phyloP scores from a whole-genome alignment of 2,888 invertebrate species.

The Hypsopygia costalis region DNA sequence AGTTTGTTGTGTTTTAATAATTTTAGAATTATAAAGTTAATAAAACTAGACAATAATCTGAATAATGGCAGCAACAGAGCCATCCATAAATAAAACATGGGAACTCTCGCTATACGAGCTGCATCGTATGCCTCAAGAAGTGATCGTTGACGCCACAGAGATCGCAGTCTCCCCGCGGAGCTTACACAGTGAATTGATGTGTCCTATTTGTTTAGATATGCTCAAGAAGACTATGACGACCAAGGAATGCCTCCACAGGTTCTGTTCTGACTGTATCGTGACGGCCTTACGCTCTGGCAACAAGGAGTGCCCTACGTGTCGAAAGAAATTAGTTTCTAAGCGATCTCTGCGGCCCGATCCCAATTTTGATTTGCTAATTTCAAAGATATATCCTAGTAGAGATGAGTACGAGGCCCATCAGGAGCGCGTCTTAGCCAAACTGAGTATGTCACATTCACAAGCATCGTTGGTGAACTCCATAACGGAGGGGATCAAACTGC shows the following conservation, averaged over 20 bases:
- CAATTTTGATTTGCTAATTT: slow-evolving; percentile 97
- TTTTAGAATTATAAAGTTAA: too few species aligned
- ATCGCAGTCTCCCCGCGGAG: slow-evolving; percentile 96
- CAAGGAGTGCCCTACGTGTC: slow-evolving; percentile 99
- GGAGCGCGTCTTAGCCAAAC: slow-evolving; percentile 93
- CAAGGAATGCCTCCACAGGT: slow-evolving; percentile 99
- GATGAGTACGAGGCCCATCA: slow-evolving; percentile 98
- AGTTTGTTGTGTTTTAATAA: too few species aligned
- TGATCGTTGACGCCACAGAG: slow-evolving; percentile 97
- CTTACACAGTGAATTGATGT: slow-evolving; percentile 98
- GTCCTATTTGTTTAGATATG: slow-evolving; percentile 99
- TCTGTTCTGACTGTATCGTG: slow-evolving; percentile 99
- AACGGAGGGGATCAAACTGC: slow-evolving; percentile 95
- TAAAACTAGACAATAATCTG: not conserved
- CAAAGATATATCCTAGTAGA: slow-evolving; percentile 97
- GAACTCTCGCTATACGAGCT: slow-evolving; percentile 97
- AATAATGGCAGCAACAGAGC: slow-evolving; percentile 84
- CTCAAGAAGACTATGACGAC: slow-evolving; percentile 99
- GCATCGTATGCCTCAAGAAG: slow-evolving; percentile 96
- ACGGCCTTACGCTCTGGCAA: slow-evolving; percentile 98
- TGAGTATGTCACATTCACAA: slow-evolving; percentile 96
- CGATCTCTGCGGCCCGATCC: slow-evolving; percentile 97
- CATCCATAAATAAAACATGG: slow-evolving; percentile 95
- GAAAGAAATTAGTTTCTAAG: slow-evolving; percentile 98
- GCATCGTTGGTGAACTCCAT: slow-evolving; percentile 96